Base-by-base conservation (phyloP, 2,888 invertebrate species). In the Timema cristinae region DNA sequence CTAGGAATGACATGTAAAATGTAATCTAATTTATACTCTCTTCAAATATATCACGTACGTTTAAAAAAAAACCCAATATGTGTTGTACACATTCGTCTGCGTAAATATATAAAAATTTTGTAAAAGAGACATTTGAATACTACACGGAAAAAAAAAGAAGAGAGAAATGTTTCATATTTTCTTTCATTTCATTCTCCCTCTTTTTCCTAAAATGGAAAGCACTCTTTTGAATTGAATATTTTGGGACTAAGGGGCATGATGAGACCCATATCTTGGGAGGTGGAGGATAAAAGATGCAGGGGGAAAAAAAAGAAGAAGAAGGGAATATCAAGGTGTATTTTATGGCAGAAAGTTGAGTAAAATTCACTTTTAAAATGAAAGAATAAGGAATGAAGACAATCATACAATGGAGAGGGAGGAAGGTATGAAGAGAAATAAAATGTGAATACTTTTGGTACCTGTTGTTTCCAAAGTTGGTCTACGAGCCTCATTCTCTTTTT, bases 221-320 rank as follows among this genome's bases (percentile, higher is more conserved):
- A 75, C 74, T 75, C 74, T 73, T 75, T 71, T 63, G 72, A 72
- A 75, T 75, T 75, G 74, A 73, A 73, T 75, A 75, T 73, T 75
- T 73, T 70, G 70, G 72, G 70, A 49, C 74, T 75, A 73, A 72
- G 73, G 69, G 69, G 72, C 71, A 74, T 73, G 74, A 73, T 73
- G 73, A 73, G 70, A 71, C 71, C 48, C 71, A 75, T 71, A 75
- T 73, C 71, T 73, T 70, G 61, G 32, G 32, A 32, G 32, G 32
- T 32, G 32, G 32, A 69, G 70, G 72, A 56, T 9, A 52, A 69
- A 67, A 59, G 68, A 11, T 66, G 67, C 15, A 72, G 71, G 56
- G 66, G 70, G 68, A 59, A 52, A 6, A 61, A 32, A 63, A 70
- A 54, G 16, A 66, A 68, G 52, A 68, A 54, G 50, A 51, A 52